Base-by-base conservation (phyloP, 2,888 invertebrate species). In the Metacarcinus magister region DNA sequence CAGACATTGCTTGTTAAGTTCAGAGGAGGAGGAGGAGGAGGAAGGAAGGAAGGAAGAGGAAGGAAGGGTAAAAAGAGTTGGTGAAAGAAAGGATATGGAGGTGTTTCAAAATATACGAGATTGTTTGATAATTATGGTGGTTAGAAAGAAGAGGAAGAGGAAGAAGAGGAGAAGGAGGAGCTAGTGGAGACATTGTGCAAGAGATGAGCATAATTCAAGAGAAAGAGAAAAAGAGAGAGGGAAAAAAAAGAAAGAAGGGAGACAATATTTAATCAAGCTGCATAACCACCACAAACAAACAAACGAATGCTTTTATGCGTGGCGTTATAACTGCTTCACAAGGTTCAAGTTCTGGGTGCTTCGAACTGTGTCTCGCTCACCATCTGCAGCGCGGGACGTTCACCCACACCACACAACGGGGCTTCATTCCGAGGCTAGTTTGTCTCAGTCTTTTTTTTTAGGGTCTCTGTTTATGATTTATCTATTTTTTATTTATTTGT, bases 391-490 rank as follows among this genome's bases (percentile, higher is more conserved):
- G 39, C 13, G 32, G 87, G 87, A 10, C 87, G 87, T 87, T 87
- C 87, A 87, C 87, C 32, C 87, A 87, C 87, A 75, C 75, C 54
- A 87, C 75, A 10, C 87, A 87, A 87, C 87, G 87, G 87, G 39
- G 87, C 87, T 39, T 87, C 0, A 39, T 13, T 87, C 39, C 39
- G 87, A 10, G 32, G 87, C 87, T 28, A 75, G 2, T 5, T 75
- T n/a, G 75, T 28, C 75, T 75, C 8, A 8, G 23, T 75, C 7
- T 75, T 75, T 3, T 75, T 23, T 75, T 19, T 75, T 75, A n/a
- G 19, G 1, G 0, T 67, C 19, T 67, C 2, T 67, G 19, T 67
- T 67, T 67, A 1, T 19, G 2, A 2, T 60, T 2, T 60, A 19
- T 16, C 2, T 60, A 16, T 67, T 60, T 60, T 19, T 60, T 60